Evolutionary conservation across 2,113 vertebrate species (phyloP), one percentile per base, ranked within the genome.

Genomic region (Bubo scandiacus): DNA sequence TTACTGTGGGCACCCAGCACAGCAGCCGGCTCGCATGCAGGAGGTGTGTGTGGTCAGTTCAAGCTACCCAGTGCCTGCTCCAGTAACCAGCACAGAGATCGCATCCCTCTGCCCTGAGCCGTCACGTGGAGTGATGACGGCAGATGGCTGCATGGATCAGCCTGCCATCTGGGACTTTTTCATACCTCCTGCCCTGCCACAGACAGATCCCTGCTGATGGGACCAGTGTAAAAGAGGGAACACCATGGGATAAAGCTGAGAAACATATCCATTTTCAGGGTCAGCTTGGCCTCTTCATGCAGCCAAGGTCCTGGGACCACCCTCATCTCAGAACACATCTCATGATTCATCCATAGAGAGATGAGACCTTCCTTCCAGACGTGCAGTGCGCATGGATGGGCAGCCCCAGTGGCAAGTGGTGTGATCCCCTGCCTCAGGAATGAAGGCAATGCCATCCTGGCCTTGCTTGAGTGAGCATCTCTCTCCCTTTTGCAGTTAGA

Each of bases 61-160:
- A 36, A 38, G 74, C 27, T 38, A 51, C 34, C 19, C 16, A 13
- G 27, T 40, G 42, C 47, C 36, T 74, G 19, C 66, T 40, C 47
- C 1, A 0, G 15, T 40, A 13, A 13, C 65, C 7, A 6, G 59
- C 38, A 71, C 45, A 67, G 75, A 43, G 61, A 26, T 59, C 7
- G 3, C 12, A 22, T 38, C 42, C 25, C 67, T 6, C 6, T 70
- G 36, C 65, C 73, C 65, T 47, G 42, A 78, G 65, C 30, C 2
- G 0, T 34, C 17, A 20, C 62, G 51, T 1, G 5, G 40, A 45
- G 16, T 0, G 1, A 7, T 34, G 42, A n/a, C 0, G 1, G 66
- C 67, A 80, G 89, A 70, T 43, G 68, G 85, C 55, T 73, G 36
- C 63, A 12, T 29, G 47, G 70, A 59, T 63, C 61, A 82, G 42